Evolutionary conservation across 2,113 vertebrate genomes (phyloP), one percentile per base, ranked within the genome.

Genomic region (Donacobius atricapilla): DNA sequence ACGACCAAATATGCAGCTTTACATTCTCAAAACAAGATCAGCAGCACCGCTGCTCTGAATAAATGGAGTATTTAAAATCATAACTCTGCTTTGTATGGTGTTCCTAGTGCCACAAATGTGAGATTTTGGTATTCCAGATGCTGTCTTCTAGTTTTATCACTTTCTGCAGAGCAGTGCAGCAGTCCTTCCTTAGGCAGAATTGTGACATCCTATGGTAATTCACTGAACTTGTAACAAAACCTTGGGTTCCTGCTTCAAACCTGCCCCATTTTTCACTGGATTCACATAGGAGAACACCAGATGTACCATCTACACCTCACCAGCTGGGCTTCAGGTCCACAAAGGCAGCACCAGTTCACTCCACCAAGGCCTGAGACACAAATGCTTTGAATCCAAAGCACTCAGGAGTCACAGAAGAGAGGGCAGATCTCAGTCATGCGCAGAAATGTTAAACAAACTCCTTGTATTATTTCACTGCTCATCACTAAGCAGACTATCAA

Each of bases 1-100:
- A 91, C 73, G 69, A 92, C 68, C 75, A 72, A 94, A 73, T 13
- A 72, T 11, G 88, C 18, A 58, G 61, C 76, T 94, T 65, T 58
- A 75, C 4, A 18, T 78, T 96, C 96, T 81, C 80, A 82, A 89
- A 97, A 94, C 25, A 31, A 91, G 65, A 86, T 78, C 42, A 50
- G 78, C 86, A 50, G 78, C 86, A 50, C 5, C 6, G 51, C 39
- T 28, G 14, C 39, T 57, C 78, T 57, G 31, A 87, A 87, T 47
- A 77, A 93, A 71, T 0, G 1, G 54, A n/a, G 10, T 25, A 35
- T 90, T 95, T 79, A 37, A 89, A 88, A 77, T 15, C 1, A 0
- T 53, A 48, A 50, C 39, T 56, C 33, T 11, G 15, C 31, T 28
- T 23, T 7, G 15, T 50, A 5, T 11, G 28, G 13, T 7, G 57